These are phyloP conservation scores for Alosa alosa DNA, from an alignment of 2,113 vertebrate species.

Conservation along the genomic window DNA sequence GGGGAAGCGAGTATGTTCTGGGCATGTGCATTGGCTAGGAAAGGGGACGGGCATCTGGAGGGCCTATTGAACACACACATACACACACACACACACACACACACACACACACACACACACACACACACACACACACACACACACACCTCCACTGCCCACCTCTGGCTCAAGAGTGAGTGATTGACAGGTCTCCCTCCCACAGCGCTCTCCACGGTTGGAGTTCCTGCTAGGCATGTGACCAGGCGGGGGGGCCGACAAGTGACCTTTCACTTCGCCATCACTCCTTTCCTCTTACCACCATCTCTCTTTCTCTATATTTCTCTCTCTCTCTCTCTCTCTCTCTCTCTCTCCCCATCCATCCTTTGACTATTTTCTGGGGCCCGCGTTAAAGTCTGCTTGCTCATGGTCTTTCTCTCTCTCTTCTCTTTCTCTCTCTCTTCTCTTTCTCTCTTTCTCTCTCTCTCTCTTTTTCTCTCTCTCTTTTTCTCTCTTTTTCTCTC, in stretches of 20 bases:
- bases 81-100: constrained; percentile 4
- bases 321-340: not conserved
- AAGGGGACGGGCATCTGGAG: constrained; percentile 67
- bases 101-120: constrained; percentile 9
- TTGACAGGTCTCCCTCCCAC: constrained; percentile 68
- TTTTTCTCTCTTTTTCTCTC: no score
- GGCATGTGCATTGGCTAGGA: constrained; percentile 47
- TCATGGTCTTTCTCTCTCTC: no score
- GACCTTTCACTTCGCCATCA: constrained; percentile 47
- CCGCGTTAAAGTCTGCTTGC: no score
- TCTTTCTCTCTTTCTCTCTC: constrained; percentile 29
- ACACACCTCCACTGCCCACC: constrained; percentile 17
- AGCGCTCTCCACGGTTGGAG: constrained; percentile 48
- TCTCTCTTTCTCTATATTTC: constrained; percentile 30
- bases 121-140: constrained; percentile 36
- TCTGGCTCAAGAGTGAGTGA: constrained; percentile 55
- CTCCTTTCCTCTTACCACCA: constrained; percentile 43
- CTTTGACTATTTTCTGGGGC: no score
- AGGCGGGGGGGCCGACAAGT: constrained; percentile 56
- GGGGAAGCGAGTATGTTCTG: not conserved
- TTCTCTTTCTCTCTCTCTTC: no score
- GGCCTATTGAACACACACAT: constrained; percentile 38
- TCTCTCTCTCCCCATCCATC: constrained; percentile 19
- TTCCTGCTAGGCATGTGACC: constrained; percentile 57
- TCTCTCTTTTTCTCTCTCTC: constrained; percentile 14